Base-by-base conservation (phyloP, 2,113 vertebrate species). In the Odocoileus virginianus region DNA sequence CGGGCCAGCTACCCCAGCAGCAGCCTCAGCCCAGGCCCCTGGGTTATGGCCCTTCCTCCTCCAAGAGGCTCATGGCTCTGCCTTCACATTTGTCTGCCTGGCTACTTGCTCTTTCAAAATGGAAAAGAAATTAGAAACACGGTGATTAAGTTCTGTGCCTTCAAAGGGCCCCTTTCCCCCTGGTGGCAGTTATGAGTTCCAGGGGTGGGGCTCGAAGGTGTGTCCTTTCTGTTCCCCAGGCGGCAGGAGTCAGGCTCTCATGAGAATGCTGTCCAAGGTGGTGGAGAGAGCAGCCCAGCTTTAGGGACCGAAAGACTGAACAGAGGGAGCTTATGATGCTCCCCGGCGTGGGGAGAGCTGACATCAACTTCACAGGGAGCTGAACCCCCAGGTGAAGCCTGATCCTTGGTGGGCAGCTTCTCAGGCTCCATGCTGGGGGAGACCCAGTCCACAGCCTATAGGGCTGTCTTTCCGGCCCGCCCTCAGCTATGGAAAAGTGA, bases 401-500 rank as follows among this genome's bases (percentile, higher is more conserved):
- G 30, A n/a, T 11, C 79, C 19, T 25, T 0, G 11, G 36, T 61
- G 30, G 45, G 30, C 50, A 58, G 27, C 45, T 83, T 55, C 58
- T 14, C 57, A 60, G 40, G 8, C 15, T 52, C 43, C 47, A 28
- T 36, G 6, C 7, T 3, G 19, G 28, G 36, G 52, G 8, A 40
- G 45, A 40, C 88, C 30, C 1, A 5, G 30, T 16, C 11, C 15
- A 4, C 1, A 0, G 33, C 55, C 23, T 10, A 0, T 12, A 7
- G 2, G 36, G 23, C 12, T 8, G 8, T 81, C 8, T 52, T 55
- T 92, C 30, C 14, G 27, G 92, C 82, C 67, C 89, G 21, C 7
- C 8, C 11, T 8, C 9, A 13, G 6, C 14, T 52, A 81, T 67
- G 52, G 10, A 50, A 58, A 60, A 71, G 52, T 25, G n/a, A 30